Base-by-base conservation (phyloP, 2,797 vertebrate species). In the Sylvia borin region DNA sequence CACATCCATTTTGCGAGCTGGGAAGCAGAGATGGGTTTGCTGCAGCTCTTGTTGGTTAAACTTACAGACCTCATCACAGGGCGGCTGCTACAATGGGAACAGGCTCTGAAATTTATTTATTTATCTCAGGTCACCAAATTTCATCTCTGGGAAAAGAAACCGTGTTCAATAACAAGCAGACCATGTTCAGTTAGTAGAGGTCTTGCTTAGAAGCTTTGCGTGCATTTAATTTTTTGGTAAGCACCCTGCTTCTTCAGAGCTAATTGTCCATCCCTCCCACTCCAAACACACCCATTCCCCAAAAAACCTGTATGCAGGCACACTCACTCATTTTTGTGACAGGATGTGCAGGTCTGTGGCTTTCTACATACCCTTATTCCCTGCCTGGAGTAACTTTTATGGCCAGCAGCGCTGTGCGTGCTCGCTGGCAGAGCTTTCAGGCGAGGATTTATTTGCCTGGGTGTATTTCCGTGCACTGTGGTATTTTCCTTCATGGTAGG, bases 1-100 rank as follows among this genome's bases (percentile, higher is more conserved):
- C 86, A 92, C 81, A 91, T 93, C 87, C 95, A 93, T 95, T 94
- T 96, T 87, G 62, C 1, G 6, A 87, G 66, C 80, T 85, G 72
- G 76, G 15, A 22, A 65, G 47, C 95, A 60, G 92, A 45, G 55
- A 26, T 20, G 66, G 78, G 27, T 54, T 84, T 73, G 62, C 88
- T 91, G 92, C 40, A 7, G 66, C 92, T 64, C 91, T 54, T 54
- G 61, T 77, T 31, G 51, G 38, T 86, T 90, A 43, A 93, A 91
- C 84, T 94, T 55, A 38, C 73, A 79, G 84, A 81, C 27, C 83
- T 55, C 60, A 65, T 65, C 66, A 12, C 7, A 7, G 74, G 74
- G 90, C 14, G 2, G 78, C 72, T 42, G n/a, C 45, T 74, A 84
- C 75, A 64, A 72, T 60, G 64, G 81, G 27, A 82, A 53, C 4